Evolutionary conservation across 2,797 vertebrate species (phyloP).

Genomic region (Peromyscus nudipes): DNA sequence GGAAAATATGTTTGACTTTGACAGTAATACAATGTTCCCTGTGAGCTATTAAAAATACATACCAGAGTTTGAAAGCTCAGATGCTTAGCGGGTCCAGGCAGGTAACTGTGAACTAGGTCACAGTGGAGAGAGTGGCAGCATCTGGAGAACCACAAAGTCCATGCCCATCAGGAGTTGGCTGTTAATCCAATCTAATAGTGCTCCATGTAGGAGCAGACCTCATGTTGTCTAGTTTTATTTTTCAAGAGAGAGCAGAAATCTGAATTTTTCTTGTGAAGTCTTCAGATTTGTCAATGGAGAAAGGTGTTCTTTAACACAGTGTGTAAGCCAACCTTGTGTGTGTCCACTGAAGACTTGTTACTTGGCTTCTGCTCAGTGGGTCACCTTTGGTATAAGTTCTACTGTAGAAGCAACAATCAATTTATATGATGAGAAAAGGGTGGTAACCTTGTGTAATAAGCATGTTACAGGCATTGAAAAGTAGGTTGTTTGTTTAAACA

Average conservation of each 20-base stretch:
- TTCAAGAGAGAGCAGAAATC: not conserved
- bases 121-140: not conserved
- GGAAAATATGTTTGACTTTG: constrained; percentile 37
- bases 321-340: not conserved
- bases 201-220: not conserved
- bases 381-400: not conserved
- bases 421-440: constrained; percentile 40
- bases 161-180: not conserved
- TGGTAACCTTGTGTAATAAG: constrained; percentile 51
- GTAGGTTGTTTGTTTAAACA: constrained; percentile 65
- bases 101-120: not conserved
- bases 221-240: not conserved
- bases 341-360: not conserved
- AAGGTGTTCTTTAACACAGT: not conserved
- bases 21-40: not conserved
- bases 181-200: not conserved
- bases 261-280: constrained; percentile 35
- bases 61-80: constrained; percentile 49
- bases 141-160: constrained; percentile 1
- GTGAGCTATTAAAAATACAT: constrained; percentile 8
- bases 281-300: constrained; percentile 9
- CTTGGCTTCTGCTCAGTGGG: not conserved
- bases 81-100: not conserved
- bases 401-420: not conserved
- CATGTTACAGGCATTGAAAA: constrained; percentile 28